A percentile compares a stretch with the other conserved stretches of the same genome.
Conservation (phyloP, 2,888 invertebrate genomes). For the Lepetodrilus schrolli region DNA sequence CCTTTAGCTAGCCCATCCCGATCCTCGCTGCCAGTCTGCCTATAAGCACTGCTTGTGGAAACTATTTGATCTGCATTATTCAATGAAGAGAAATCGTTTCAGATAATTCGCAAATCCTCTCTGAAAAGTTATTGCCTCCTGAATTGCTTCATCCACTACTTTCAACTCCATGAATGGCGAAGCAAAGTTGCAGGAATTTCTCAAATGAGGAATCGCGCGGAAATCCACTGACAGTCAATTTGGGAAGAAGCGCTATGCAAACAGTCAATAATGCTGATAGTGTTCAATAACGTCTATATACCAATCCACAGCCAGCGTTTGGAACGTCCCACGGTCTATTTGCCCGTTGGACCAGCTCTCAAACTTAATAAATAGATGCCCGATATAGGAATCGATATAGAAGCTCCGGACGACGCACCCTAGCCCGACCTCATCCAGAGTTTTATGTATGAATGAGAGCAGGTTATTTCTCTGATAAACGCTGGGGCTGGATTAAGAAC, state of each 20-base stretch:
- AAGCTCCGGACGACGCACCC: slow-evolving; percentile 11
- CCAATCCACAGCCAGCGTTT: background rate
- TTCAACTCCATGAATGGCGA: background rate
- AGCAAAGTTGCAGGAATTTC: slow-evolving; percentile 22
- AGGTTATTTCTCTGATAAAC: background rate
- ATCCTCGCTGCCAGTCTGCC: no score
- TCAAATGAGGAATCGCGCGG: background rate
- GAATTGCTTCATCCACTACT: background rate
- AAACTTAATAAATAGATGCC: slow-evolving; percentile 24
- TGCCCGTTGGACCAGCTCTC: background rate
- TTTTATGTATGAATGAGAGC: slow-evolving; percentile 21
- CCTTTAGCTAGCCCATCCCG: no score
- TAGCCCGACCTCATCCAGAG: background rate
- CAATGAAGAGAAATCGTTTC: slow-evolving; percentile 12
- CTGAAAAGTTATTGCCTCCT: background rate
- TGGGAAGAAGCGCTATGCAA: slow-evolving; percentile 18
- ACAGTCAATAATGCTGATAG: background rate
- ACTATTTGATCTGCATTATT: background rate
- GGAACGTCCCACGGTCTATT: background rate
- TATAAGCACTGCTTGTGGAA: background rate
- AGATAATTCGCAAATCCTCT: background rate
- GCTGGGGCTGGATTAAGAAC: background rate
- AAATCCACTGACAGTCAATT: slow-evolving; percentile 7
- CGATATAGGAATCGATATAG: slow-evolving; percentile 6
- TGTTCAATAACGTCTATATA: slow-evolving; percentile 7